Conservation (phyloP, 92 coral and sea anemone genomes). For the Galaxea fascicularis region DNA sequence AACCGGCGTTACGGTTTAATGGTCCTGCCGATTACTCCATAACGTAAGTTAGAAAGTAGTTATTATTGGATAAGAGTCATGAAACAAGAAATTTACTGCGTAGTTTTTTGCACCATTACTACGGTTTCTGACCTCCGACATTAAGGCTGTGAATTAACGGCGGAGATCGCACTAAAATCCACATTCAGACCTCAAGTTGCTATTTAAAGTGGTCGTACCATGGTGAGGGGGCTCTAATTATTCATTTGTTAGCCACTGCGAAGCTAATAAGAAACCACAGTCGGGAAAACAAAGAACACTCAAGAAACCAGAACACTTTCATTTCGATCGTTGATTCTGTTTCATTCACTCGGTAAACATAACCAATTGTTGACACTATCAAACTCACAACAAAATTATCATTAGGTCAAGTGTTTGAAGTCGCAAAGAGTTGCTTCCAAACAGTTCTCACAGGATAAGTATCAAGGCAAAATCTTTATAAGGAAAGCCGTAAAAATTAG, state of each 20-base stretch:
- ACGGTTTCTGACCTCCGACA: not conserved
- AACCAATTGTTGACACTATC: not conserved
- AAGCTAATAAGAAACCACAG: not conserved
- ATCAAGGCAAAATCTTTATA: not conserved
- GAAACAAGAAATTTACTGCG: not conserved
- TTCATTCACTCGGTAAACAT: not conserved
- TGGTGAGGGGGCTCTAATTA: not conserved
- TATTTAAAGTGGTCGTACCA: not conserved
- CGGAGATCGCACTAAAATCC: not conserved
- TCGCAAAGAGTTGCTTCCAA: not conserved
- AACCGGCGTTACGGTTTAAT: conserved; percentile 15
- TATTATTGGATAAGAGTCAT: not conserved
- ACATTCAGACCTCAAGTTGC: not conserved
- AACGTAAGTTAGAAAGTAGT: not conserved
- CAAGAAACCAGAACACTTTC: not conserved
- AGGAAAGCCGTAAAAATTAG: not conserved
- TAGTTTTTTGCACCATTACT: not conserved
- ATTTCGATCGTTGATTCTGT: not conserved
- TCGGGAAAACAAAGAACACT: not conserved
- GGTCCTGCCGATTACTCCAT: conserved; percentile 6
- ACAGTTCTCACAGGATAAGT: not conserved
- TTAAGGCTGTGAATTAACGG: not conserved
- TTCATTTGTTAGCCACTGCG: not conserved
- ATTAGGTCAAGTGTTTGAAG: not conserved
- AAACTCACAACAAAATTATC: not conserved